A percentile compares a stretch with the other conserved stretches of the same genome.
Conservation (phyloP, 2,888 invertebrate species). For the Lithophane ornitopus region DNA sequence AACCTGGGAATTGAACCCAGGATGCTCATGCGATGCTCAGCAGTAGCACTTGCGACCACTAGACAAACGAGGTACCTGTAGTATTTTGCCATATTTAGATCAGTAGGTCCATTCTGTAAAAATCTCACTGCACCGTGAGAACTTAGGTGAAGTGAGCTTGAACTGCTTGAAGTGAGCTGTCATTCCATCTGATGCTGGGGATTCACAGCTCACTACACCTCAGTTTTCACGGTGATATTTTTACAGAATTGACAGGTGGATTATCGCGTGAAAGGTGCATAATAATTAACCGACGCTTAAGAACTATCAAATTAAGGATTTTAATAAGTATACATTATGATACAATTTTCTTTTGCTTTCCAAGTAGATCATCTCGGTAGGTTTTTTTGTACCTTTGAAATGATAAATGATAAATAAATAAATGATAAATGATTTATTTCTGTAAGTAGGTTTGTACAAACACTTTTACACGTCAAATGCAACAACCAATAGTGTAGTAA, state of each 20-base stretch:
- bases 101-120: background rate
- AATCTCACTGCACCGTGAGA: background rate
- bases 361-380: background rate
- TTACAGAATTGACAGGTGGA: background rate
- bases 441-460: too few species aligned
- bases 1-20: too few species aligned
- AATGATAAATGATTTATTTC: too few species aligned
- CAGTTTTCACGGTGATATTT: background rate
- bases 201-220: background rate
- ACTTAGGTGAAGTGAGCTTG: background rate
- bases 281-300: background rate
- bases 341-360: background rate
- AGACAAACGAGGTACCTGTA: background rate
- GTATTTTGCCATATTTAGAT: background rate
- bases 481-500: background rate
- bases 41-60: too few species aligned
- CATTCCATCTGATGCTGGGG: background rate
- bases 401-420: too few species aligned
- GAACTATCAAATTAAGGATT: background rate
- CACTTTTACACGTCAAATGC: too few species aligned
- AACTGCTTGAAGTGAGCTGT: background rate
- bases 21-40: too few species aligned
- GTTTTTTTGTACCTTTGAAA: background rate
- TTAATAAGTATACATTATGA: too few species aligned
- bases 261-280: background rate